These are phyloP conservation scores for Nothocercus julius DNA, from an alignment of 2,113 vertebrate genomes.

Conservation along the genomic window DNA sequence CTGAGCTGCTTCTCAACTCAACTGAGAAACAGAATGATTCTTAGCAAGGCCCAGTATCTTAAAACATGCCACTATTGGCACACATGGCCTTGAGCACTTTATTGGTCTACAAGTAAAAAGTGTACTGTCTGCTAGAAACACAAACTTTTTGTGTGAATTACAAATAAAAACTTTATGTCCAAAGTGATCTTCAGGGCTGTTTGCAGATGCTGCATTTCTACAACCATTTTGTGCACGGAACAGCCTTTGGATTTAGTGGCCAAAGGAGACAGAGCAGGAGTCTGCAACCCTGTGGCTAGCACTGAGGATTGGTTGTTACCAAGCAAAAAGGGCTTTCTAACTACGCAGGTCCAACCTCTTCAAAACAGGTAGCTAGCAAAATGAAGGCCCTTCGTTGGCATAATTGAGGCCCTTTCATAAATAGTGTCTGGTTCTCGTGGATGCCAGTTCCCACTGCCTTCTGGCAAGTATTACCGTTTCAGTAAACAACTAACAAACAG, in stretches of 20 bases:
- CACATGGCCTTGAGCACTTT: background rate
- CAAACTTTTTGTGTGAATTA: background rate
- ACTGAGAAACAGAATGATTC: background rate
- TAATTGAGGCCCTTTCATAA: background rate
- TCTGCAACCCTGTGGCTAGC: background rate
- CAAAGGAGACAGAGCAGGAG: background rate
- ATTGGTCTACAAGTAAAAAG: background rate
- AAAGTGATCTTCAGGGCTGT: background rate
- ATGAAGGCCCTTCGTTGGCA: background rate
- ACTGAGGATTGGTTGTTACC: background rate
- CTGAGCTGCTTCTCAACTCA: background rate
- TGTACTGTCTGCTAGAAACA: background rate
- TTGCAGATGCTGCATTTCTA: slow-evolving; percentile 18
- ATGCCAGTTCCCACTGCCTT: background rate
- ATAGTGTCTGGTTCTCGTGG: background rate
- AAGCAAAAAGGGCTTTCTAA: background rate
- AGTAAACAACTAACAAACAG: background rate
- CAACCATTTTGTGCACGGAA: background rate
- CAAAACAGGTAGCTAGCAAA: background rate
- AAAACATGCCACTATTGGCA: background rate
- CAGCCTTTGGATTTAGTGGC: background rate
- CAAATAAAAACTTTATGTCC: background rate
- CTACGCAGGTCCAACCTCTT: background rate
- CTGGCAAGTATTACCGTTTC: background rate
- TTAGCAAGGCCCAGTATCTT: background rate